Evolutionary conservation across 2,888 invertebrate genomes (phyloP).

Genomic region (Parelbella ahira): DNA sequence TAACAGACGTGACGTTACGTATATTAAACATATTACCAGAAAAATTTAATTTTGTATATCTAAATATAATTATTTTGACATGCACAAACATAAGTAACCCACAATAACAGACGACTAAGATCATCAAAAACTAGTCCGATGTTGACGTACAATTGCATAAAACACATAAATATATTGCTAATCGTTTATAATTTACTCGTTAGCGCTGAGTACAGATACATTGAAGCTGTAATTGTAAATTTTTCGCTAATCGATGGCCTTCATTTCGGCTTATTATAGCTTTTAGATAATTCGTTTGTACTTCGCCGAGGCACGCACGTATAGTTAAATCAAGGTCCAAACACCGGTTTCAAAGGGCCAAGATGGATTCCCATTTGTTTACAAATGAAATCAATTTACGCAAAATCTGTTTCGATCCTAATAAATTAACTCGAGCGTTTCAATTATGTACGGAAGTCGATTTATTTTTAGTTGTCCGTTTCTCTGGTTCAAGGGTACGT

Average conservation of each 20-base stretch:
- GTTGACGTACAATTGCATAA: too few species aligned
- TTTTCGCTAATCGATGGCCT: slow-evolving; percentile 5
- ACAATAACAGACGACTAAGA: too few species aligned
- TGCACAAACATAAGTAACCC: too few species aligned
- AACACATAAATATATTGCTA: too few species aligned
- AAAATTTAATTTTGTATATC: too few species aligned
- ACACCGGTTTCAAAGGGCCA: slow-evolving; percentile 2
- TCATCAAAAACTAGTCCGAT: too few species aligned
- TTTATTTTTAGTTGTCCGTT: slow-evolving; percentile 20
- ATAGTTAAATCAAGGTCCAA: not conserved
- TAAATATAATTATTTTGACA: too few species aligned
- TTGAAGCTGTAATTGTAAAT: too few species aligned
- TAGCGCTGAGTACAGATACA: too few species aligned
- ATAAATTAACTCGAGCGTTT: slow-evolving; percentile 18
- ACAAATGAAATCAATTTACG: slow-evolving; percentile 19
- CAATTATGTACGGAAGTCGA: slow-evolving; percentile 15
- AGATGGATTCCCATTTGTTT: slow-evolving; percentile 10
- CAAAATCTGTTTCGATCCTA: slow-evolving; percentile 9
- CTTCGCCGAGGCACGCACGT: slow-evolving; percentile 2
- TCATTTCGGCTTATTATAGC: not conserved
- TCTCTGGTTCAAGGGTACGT: slow-evolving; percentile 14
- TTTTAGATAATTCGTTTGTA: slow-evolving; percentile 10
- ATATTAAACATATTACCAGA: too few species aligned
- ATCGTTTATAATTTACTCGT: too few species aligned
- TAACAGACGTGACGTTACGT: too few species aligned